Percentiles rank a stretch among this genome's conserved stretches.
These are phyloP conservation scores for Acleris sparsana DNA, from an alignment of 2,888 invertebrate species.

Conservation along the genomic window DNA sequence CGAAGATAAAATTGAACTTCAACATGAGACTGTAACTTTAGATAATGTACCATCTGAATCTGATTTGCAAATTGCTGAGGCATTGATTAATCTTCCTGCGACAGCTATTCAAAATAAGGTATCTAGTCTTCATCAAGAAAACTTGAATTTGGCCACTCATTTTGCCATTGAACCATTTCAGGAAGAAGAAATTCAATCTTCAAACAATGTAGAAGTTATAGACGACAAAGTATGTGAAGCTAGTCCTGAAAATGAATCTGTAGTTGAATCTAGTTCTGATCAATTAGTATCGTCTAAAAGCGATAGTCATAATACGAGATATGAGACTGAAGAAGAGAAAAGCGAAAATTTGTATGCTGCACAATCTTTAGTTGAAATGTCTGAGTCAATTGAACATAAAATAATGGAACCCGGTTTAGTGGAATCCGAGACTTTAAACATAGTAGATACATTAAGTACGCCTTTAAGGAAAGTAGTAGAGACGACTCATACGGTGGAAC, in stretches of 20 bases:
- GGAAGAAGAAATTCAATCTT: slow-evolving; percentile 44
- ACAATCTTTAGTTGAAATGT: slow-evolving; percentile 79
- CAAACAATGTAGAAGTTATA: slow-evolving; percentile 30
- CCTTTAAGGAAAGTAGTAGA: slow-evolving; percentile 3
- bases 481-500: slow-evolving; percentile 43
- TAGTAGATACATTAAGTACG: slow-evolving; percentile 36
- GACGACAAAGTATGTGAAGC: slow-evolving; percentile 41
- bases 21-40: slow-evolving; percentile 25
- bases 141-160: slow-evolving; percentile 40
- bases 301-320: slow-evolving; percentile 57
- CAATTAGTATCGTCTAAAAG: slow-evolving; percentile 47
- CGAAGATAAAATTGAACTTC: slow-evolving; percentile 37
- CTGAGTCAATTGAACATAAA: slow-evolving; percentile 72
- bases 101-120: slow-evolving; percentile 66
- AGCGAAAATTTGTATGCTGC: slow-evolving; percentile 78
- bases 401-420: slow-evolving; percentile 56
- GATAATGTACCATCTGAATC: slow-evolving; percentile 72
- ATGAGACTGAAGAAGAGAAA: slow-evolving; percentile 76
- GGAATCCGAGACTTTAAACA: slow-evolving; percentile 47
- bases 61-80: slow-evolving; percentile 78
- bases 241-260: slow-evolving; percentile 39
- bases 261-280: slow-evolving; percentile 16
- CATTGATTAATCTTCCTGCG: slow-evolving; percentile 74
- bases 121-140: slow-evolving; percentile 47
- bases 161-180: slow-evolving; percentile 41